Base-by-base conservation (phyloP, 37 sponge, comb jelly and placozoan genomes). In the Tethya wilhelma region DNA sequence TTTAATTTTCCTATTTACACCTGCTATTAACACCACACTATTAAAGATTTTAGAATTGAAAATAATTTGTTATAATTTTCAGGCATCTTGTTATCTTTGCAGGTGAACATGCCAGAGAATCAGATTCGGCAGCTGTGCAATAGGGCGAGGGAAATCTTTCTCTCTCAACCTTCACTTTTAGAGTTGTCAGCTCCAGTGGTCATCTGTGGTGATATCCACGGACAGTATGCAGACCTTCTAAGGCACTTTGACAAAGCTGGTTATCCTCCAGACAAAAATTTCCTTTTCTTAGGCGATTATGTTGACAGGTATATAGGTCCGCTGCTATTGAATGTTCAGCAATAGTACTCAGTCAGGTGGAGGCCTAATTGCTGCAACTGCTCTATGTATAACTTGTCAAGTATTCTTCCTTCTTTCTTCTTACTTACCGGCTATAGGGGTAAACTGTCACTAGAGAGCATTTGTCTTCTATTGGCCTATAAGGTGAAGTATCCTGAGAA, bases 131-230 rank as follows among this genome's bases (percentile, higher is more conserved):
- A 93, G 72, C 86, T 97, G 6, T 97, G 98, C 66, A 30, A 38
- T 11, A 75, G 42, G 45, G 45, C 91, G 30, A 77, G 98, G 0
- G 92, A 95, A 32, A 25, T 97, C 5, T 90, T 95, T 64, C 87
- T 97, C 44, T 55, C 82, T 9, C 95, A 97, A 77, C 93, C 96
- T 0, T 81, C 87, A 84, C 79, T 97, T 49, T 84, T 92, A n/a
- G 93, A 94, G 74, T 67, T 97, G 38, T 53, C 49, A 26, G 83
- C 91, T 12, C 98, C 98, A 0, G 79, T 97, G 20, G 89, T 79
- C 32, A 92, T 97, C 26, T 85, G 90, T 76, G 96, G 96, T 1
- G 96, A 96, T 68, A 86, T 96, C 32, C 96, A 96, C 69, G 96
- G 96, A 23, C 96, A 95, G 85, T 95, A 77, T 55, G 90, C 82